Conservation (phyloP, 2,888 invertebrate species). For the Trichacis sp. region DNA sequence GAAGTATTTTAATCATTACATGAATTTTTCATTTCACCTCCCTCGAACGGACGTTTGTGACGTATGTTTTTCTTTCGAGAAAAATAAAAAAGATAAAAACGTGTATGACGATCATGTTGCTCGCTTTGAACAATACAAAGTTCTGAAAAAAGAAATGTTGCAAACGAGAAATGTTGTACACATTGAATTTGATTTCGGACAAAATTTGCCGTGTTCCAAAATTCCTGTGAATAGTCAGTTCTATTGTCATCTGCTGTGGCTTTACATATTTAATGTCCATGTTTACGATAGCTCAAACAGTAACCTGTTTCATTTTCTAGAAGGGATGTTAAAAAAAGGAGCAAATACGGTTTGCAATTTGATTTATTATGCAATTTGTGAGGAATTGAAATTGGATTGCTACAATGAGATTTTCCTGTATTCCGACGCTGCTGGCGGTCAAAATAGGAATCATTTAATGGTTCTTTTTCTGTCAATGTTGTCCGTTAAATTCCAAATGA, state of each 20-base stretch:
- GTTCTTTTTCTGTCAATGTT: constrained; percentile 18
- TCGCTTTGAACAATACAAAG: constrained; percentile 8
- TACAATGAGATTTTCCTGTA: constrained; percentile 25
- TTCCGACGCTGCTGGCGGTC: constrained; percentile 37
- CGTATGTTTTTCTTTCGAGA: constrained; percentile 13
- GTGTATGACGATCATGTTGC: constrained; percentile 2
- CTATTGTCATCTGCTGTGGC: constrained; percentile 20
- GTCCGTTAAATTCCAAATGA: constrained; percentile 17
- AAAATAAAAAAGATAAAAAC: background rate
- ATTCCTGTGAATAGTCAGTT: constrained; percentile 30
- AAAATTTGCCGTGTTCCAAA: constrained; percentile 34
- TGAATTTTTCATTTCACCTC: constrained; percentile 16
- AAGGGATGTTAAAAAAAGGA: constrained; percentile 29
- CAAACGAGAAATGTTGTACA: constrained; percentile 11
- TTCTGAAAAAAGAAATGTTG: constrained; percentile 19
- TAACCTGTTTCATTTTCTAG: constrained; percentile 26
- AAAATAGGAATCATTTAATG: constrained; percentile 36
- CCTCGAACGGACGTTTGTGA: constrained; percentile 17
- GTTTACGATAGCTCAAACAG: constrained; percentile 19
- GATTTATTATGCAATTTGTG: constrained; percentile 14
- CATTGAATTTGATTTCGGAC: constrained; percentile 24
- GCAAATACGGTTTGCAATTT: constrained; percentile 26
- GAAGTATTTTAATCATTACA: constrained; percentile 29
- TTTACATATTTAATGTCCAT: constrained; percentile 31
- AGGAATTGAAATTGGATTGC: constrained; percentile 18